Evolutionary conservation across 2,888 invertebrate species (phyloP), one percentile per base, ranked within the genome.

Genomic region (Merodon equestris): DNA sequence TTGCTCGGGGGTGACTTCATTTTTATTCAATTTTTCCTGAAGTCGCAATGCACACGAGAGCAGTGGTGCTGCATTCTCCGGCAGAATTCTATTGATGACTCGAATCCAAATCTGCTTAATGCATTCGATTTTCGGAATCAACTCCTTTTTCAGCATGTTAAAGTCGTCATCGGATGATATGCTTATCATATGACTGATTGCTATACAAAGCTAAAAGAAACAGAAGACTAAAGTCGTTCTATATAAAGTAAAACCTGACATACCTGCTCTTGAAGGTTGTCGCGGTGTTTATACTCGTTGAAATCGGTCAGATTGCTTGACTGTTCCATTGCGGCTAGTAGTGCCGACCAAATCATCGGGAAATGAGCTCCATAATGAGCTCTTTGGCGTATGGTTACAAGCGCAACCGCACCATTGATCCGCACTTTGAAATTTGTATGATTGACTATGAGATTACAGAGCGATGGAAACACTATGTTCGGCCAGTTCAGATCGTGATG

Each of bases 351-450:
- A 17, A 94, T 90, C 13, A 84, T 82, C 0, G 90, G 85, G 84
- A 91, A 93, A 82, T 92, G 91, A 3, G 87, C 87, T 0, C 93
- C 95, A 84, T 94, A 96, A 60, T 91, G 90, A 19, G 88, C 83
- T n/a, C 95, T 90, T 0, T 88, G 87, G 40, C 86, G 85, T n/a
- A 93, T 92, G 70, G 91, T 91, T 10, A 91, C 91, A 73, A 97
- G 87, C 0, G 96, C 96, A 67, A 92, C 90, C 0, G 95, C 94
- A 1, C 96, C 96, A 88, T 95, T 96, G 72, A 95, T 96, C 34
- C 97, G 93, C 5, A 97, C 97, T 90, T 97, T 97, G 83, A 96
- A 94, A 87, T 97, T 97, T 67, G 92, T 92, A 87, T 94, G 95
- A 75, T 92, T 92, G 54, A 92, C 91, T 0, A 95, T 92, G 14